A percentile compares a stretch with the other conserved stretches of the same genome.
Conservation (phyloP, 2,797 vertebrate species). For the Hipposideros larvatus region DNA sequence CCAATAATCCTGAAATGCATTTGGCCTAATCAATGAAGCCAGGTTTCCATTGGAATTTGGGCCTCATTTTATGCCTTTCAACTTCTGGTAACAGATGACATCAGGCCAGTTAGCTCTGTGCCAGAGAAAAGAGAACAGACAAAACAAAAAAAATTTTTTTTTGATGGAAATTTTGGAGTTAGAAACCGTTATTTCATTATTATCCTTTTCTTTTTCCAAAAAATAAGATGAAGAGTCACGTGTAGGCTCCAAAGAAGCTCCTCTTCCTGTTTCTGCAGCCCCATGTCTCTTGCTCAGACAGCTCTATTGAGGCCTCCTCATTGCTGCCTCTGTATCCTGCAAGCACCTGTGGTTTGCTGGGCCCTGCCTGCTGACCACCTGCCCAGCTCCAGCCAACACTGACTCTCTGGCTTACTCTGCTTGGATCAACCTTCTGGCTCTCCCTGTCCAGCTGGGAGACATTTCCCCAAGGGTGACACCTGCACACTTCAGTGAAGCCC, state of each 20-base stretch:
- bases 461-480: not conserved
- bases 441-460: not conserved
- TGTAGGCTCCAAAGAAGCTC: not conserved
- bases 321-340: not conserved
- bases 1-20: not conserved
- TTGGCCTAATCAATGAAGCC: slow-evolving; percentile 57
- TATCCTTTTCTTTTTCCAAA: not conserved
- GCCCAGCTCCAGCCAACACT: not conserved
- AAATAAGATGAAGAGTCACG: not conserved
- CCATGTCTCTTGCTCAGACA: not conserved
- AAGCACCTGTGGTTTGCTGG: not conserved
- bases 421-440: not conserved
- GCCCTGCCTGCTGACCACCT: not conserved
- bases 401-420: not conserved
- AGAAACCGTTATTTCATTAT: slow-evolving; percentile 52
- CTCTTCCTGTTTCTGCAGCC: not conserved
- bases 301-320: not conserved
- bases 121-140: slow-evolving; percentile 50
- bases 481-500: not conserved
- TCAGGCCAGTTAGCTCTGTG: slow-evolving; percentile 7
- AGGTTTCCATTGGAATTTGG: slow-evolving; percentile 69
- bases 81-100: slow-evolving; percentile 47
- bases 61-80: slow-evolving; percentile 54
- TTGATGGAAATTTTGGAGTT: slow-evolving; percentile 67
- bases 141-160: not conserved